Base-by-base conservation (phyloP, 2,113 vertebrate species). In the Ailuropoda melanoleuca region DNA sequence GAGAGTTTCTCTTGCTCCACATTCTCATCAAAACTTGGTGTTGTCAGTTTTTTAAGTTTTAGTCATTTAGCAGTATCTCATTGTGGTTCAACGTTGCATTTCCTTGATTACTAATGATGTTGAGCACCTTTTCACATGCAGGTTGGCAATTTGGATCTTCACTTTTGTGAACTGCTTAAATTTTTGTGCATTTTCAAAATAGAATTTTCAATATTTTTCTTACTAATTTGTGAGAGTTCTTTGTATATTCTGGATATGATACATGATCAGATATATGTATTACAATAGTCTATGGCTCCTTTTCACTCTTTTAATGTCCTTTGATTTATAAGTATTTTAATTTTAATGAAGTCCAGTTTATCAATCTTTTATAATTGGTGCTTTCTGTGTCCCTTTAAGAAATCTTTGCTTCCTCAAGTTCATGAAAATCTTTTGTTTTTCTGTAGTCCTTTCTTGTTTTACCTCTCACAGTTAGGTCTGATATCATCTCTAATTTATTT, bases 251-350 rank as follows among this genome's bases (percentile, higher is more conserved):
- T 91, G 34, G 10, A 64, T 43, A 34, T 29, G 37, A 60, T 24
- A n/a, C 21, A 62, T 75, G 64, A 12, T 34, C 68, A 34, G 3
- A 13, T 66, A 19, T 39, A 17, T 43, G 13, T n/a, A n/a, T 29
- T 77, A 11, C 13, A 66, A 24, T 50, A 74, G 3, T 14, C 55
- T 62, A 26, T 53, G 50, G 37, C 80, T 86, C 39, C 34, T 96
- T 93, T 93, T 66, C 8, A 86, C 29, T 86, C 18, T 48, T 92
- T 50, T 60, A 58, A 77, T 84, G 7, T 66, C 56, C 84, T 92
- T 90, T 91, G 58, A 83, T 85, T 50, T 90, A 90, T 34, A 93
- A 53, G 82, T 15, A 39, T 64, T 85, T 95, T 68, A 43, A 85
- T 68, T 90, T 77, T 88, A 88, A 66, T 81, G 56, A 75, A 83